phyloP scores from a whole-genome alignment of 2,797 vertebrate species.

The Gallinago nigripennis region DNA sequence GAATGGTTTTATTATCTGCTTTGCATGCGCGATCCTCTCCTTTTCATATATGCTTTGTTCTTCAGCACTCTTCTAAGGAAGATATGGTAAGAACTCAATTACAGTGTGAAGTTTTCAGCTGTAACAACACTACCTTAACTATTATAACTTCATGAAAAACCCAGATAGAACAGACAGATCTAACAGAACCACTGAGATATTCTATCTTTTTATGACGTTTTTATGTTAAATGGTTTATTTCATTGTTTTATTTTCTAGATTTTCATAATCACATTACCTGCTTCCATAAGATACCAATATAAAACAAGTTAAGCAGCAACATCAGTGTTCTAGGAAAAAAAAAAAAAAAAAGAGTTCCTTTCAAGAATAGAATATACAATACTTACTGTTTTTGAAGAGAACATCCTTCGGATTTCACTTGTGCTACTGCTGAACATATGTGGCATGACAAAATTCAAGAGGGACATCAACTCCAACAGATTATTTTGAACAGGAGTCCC shows the following conservation, averaged over 20 bases:
- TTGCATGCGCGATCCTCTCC: slow-evolving; percentile 89
- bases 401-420: slow-evolving; percentile 92
- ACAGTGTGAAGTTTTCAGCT: neutral
- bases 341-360: neutral
- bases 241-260: neutral
- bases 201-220: fast-evolving
- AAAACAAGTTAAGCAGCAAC: neutral
- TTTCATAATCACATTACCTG: neutral
- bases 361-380: neutral
- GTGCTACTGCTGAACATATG: slow-evolving; percentile 95
- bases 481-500: slow-evolving; percentile 98
- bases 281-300: neutral
- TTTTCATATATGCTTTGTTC: slow-evolving; percentile 92
- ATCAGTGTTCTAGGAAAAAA: neutral
- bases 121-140: neutral
- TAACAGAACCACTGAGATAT: neutral
- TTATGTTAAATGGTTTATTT: neutral
- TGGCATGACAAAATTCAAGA: slow-evolving; percentile 98
- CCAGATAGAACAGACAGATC: neutral
- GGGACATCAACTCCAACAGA: slow-evolving; percentile 93
- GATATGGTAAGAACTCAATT: neutral
- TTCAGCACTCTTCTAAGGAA: slow-evolving; percentile 87
- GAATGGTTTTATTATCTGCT: slow-evolving; percentile 97
- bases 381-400: slow-evolving; percentile 85
- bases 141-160: neutral